Conservation (phyloP, 2,888 invertebrate species). For the Amphipoea lucens region DNA sequence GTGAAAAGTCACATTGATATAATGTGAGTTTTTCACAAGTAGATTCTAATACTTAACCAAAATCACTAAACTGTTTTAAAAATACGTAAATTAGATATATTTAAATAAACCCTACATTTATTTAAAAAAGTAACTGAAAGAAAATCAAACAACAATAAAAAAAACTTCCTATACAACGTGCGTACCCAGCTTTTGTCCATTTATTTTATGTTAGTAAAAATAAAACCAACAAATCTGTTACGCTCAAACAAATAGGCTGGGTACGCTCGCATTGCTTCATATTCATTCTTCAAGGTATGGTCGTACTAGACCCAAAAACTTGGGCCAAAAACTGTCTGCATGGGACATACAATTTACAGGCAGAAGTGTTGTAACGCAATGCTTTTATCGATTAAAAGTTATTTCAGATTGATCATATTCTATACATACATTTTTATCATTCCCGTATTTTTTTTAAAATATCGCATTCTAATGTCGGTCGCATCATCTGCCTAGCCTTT, state of each 20-base stretch:
- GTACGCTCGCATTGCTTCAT: neutral
- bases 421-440: neutral
- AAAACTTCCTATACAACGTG: neutral
- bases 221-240: neutral
- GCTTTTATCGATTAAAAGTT: neutral
- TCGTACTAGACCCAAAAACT: neutral
- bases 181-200: constrained; percentile 9
- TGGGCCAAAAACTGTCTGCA: neutral
- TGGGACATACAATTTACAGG: neutral
- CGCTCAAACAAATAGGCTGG: neutral
- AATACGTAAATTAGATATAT: neutral
- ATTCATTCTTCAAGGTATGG: neutral
- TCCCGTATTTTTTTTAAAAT: neutral
- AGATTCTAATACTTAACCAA: neutral
- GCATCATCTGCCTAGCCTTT: too few relatives aligned
- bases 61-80: constrained; percentile 10
- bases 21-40: neutral
- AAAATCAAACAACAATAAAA: constrained; percentile 7
- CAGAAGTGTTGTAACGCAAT: neutral
- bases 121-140: constrained; percentile 34
- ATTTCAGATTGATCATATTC: neutral
- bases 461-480: neutral
- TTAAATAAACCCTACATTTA: constrained; percentile 10
- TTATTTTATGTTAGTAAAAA: neutral
- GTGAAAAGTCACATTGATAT: constrained; percentile 1